Conservation (phyloP, 2,113 vertebrate genomes). For the Brevimyrus niger region DNA sequence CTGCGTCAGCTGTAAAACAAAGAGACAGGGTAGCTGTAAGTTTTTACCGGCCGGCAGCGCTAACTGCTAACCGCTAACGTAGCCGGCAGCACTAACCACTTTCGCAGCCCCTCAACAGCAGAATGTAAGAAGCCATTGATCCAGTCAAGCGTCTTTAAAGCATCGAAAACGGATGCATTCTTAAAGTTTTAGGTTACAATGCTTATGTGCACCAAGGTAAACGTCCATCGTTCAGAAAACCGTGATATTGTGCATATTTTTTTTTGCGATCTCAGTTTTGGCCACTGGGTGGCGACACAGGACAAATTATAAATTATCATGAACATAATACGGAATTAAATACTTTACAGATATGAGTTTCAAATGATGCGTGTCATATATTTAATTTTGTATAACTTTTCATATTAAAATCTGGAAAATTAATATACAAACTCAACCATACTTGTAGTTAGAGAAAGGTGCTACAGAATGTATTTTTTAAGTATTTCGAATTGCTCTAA, state of each 20-base stretch:
- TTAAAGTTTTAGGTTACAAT: not conserved
- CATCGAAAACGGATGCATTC: not conserved
- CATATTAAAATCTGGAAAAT: not conserved
- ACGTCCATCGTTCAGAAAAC: not conserved
- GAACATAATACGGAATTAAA: not conserved
- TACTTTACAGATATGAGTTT: not conserved
- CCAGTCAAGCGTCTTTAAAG: not conserved
- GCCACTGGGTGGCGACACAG: not conserved
- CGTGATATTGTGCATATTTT: not conserved
- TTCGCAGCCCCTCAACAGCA: not conserved
- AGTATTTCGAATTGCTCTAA: not conserved
- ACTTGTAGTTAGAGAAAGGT: not conserved
- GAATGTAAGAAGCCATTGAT: not conserved
- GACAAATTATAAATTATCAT: not conserved
- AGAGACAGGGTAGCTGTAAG: conserved; percentile 61
- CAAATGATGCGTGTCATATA: not conserved
- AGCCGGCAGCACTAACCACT: not conserved
- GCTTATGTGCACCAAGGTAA: not conserved
- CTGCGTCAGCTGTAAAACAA: conserved; percentile 81
- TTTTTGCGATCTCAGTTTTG: not conserved
- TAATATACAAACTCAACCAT: not conserved
- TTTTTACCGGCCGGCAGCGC: conserved; percentile 31
- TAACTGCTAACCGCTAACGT: not conserved
- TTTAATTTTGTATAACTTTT: not conserved
- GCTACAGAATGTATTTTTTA: not conserved